Base-by-base conservation (phyloP, 2,888 invertebrate genomes). In the Cataglyphis altisquamis region DNA sequence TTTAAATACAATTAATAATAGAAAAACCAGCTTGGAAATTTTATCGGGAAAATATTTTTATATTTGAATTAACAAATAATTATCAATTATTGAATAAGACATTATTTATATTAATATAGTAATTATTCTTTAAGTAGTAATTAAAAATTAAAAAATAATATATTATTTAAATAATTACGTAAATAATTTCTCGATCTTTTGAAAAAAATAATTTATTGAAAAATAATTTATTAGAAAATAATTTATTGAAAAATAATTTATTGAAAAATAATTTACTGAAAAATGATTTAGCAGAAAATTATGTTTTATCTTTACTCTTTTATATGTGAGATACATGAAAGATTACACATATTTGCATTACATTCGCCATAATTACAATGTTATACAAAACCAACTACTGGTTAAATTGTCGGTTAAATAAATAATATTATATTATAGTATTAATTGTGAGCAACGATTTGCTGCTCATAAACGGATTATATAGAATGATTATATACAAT, bases 391-490 rank as follows among this genome's bases (percentile, higher is more conserved):
- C 41, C 72, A 39, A 39, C 18, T 57, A 41, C 39, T 41, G 18
- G 41, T 45, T 45, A 45, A 45, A 45, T 12, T 45, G 41, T 12
- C 15, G 41, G 41, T 57, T 45, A 63, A 63, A 63, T 60, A 63
- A 74, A 9, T 63, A 15, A 32, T 45, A 45, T 45, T 62, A 74
- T 74, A 60, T 74, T 45, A 45, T 74, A 63, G n/a, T 15, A 74
- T 63, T 63, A 45, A 74, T 62, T 74, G 29, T 74, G 21, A 6
- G 6, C 32, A 32, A 32, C n/a, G 9, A 74, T 73, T 29, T 74
- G 45, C 60, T 60, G 18, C 32, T 74, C 41, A 60, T 73, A 62
- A 74, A 62, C 12, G 45, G 45, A 45, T 74, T 74, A 41, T 63
- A 45, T 45, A 15, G 5, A 18, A 6, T 45, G 60, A 9, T 32